Evolutionary conservation across 1,140 invertebrate genomes (phyloP), one percentile per base, ranked within the genome.

Genomic region (Vanessa atalanta): DNA sequence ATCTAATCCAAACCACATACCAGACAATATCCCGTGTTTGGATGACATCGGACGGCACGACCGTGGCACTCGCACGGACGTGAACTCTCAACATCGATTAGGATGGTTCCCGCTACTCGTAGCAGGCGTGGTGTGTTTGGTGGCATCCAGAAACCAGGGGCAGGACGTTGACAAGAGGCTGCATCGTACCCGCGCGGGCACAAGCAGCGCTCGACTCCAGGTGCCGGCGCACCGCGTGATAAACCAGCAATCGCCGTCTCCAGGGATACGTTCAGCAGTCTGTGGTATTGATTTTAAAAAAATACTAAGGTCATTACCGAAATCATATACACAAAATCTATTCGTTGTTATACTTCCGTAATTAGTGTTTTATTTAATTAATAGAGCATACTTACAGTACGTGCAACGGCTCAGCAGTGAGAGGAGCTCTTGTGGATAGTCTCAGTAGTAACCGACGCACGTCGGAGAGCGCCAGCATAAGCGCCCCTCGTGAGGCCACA

Each of bases 381-480:
- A 1, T 2, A 43, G 7, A 9, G 48, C 50, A 50, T 72, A 88
- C 86, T 89, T 47, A 91, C 88, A 90, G 65, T 0, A 89, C 86
- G 76, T 91, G 89, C 1, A 90, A 79, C 1, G 83, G 84, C 6
- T 91, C 87, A 8, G 71, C 57, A 9, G 89, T 92, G 16, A 95
- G 95, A 76, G 96, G 95, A 0, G 94, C 93, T 48, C 95, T 94
- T 66, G 96, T 95, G 23, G 96, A 96, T 8, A 95, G 97, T 73
- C 96, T 94, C 12, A 98, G 94, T 16, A 97, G 94, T 67, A 98
- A 95, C 68, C 96, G 94, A 64, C 97, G 95, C 2, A 99, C 88
- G 84, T 98, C 97, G 81, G 98, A 97, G 47, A 99, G 93, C 3
- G 97, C 96, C 23, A 98, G 93, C 98, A 99, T 99, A 60, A 99